A percentile compares a stretch with the other conserved stretches of the same genome.
These are phyloP conservation scores for Neoniphon sammara DNA, from an alignment of 2,797 vertebrate genomes.

Conservation along the genomic window DNA sequence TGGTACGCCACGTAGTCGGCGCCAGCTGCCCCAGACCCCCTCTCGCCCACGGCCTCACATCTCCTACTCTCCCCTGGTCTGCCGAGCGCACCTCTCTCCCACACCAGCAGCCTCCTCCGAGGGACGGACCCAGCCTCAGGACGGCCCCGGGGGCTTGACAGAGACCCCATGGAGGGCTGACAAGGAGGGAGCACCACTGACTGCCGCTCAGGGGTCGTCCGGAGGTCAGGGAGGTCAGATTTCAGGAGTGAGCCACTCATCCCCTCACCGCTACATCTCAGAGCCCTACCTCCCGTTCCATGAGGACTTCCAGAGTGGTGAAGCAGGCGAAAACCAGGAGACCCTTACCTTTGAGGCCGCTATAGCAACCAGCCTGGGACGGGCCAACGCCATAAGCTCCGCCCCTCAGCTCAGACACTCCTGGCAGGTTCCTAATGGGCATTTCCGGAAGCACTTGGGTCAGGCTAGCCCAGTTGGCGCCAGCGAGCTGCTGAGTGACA, in stretches of 20 bases:
- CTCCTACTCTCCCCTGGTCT: constrained; percentile 92
- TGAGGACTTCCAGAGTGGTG: constrained; percentile 86
- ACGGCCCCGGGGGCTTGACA: constrained; percentile 69
- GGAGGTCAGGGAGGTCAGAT: constrained; percentile 79
- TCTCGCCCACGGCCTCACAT: constrained; percentile 94
- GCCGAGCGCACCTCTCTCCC: constrained; percentile 82
- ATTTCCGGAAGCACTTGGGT: constrained; percentile 89
- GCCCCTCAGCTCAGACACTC: constrained; percentile 94
- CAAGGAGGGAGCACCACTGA: constrained; percentile 76
- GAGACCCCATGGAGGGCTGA: constrained; percentile 66
- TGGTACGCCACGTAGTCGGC: constrained; percentile 90
- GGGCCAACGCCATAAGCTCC: constrained; percentile 92
- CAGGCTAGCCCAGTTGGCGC: constrained; percentile 83
- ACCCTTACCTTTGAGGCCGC: constrained; percentile 95
- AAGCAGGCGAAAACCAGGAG: constrained; percentile 87
- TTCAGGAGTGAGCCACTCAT: constrained; percentile 82
- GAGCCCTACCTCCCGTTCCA: constrained; percentile 95
- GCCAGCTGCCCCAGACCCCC: constrained; percentile 95
- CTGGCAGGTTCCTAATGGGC: constrained; percentile 98
- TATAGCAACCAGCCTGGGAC: constrained; percentile 91
- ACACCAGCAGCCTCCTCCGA: constrained; percentile 74
- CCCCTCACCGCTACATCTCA: constrained; percentile 95
- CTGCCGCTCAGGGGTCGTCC: constrained; percentile 75
- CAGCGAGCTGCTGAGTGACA: constrained; percentile 92
- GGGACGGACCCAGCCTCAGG: constrained; percentile 81